Evolutionary conservation across 1,140 invertebrate genomes (phyloP), one percentile per base, ranked within the genome.

Genomic region (Ylistrum balloti): DNA sequence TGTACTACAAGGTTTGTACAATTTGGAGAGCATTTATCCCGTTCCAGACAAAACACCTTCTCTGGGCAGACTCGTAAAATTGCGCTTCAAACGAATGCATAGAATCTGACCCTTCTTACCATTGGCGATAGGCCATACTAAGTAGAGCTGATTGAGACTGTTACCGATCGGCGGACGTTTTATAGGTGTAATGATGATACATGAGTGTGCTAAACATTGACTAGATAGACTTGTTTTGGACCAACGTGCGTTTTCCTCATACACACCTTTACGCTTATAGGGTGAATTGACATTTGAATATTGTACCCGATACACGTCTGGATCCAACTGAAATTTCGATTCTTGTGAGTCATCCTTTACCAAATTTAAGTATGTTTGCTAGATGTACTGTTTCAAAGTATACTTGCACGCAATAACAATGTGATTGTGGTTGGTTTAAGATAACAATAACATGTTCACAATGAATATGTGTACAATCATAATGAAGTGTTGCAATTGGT

Each of bases 11-110:
- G 56, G 56, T 74, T 74, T 74, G 56, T 74, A 74, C 56, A 74
- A 74, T 74, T 74, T 74, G 56, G 56, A 74, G 56, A 74, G 56
- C 56, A 74, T 74, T 74, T 74, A 74, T 74, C 56, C 56, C 0
- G 28, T 74, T 74, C 56, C 56, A 74, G 56, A 74, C 56, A 74
- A 74, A 74, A 74, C 56, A 74, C 56, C 56, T 74, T 74, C 56
- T 74, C 56, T 28, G n/a, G 56, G 56, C 56, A 74, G 56, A 74
- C 56, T 74, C 56, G 56, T 74, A 74, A 74, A 74, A 74, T 74
- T 74, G 56, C 56, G 56, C 56, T 74, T 74, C 56, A 74, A 74
- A 74, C 56, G 56, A 74, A 74, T n/a, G 56, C n/a, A 28, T 74
- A n/a, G 56, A 74, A 74, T 74, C 22, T 74, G 56, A 74, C 56